A percentile compares a stretch with the other conserved stretches of the same genome.
Conservation (phyloP, 37 sponge, comb jelly and placozoan species). For the Ianthella basta region DNA sequence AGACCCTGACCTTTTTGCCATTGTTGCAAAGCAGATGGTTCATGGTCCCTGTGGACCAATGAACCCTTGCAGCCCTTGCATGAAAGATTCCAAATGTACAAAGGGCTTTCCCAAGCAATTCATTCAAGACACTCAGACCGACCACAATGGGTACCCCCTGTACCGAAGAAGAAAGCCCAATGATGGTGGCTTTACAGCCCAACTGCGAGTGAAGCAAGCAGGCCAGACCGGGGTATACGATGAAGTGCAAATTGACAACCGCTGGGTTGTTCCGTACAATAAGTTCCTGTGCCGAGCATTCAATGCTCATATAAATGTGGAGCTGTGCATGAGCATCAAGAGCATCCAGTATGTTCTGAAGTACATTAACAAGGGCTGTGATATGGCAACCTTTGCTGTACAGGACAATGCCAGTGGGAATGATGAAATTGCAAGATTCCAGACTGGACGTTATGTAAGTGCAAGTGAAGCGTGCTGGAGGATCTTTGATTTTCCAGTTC, state of each 20-base stretch:
- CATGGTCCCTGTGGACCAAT: conserved; percentile 31
- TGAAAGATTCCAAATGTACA: conserved; percentile 52
- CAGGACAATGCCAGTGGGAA: background rate
- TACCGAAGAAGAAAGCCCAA: conserved; percentile 38
- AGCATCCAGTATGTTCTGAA: conserved; percentile 63
- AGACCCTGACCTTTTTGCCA: conserved; percentile 11
- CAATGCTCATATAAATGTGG: conserved; percentile 55
- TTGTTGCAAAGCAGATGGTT: background rate
- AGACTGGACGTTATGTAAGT: conserved; percentile 40
- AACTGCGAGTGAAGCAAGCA: background rate
- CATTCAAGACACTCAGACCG: conserved; percentile 30
- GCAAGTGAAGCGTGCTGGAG: conserved; percentile 54
- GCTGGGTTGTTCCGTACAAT: conserved; percentile 61
- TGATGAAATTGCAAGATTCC: conserved; percentile 47
- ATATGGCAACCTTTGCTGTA: conserved; percentile 28
- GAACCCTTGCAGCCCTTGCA: conserved; percentile 47
- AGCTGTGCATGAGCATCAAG: conserved; percentile 45
- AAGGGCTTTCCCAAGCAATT: conserved; percentile 32
- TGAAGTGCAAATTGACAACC: conserved; percentile 48
- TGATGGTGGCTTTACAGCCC: conserved; percentile 54
- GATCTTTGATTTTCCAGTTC: conserved; percentile 50
- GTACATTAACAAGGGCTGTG: conserved; percentile 62
- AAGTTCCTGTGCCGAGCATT: conserved; percentile 28
- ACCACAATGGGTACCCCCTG: conserved; percentile 49
- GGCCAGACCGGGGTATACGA: background rate